These are phyloP conservation scores for Cerastoderma edule DNA, from an alignment of 2,888 invertebrate species.

Conservation along the genomic window DNA sequence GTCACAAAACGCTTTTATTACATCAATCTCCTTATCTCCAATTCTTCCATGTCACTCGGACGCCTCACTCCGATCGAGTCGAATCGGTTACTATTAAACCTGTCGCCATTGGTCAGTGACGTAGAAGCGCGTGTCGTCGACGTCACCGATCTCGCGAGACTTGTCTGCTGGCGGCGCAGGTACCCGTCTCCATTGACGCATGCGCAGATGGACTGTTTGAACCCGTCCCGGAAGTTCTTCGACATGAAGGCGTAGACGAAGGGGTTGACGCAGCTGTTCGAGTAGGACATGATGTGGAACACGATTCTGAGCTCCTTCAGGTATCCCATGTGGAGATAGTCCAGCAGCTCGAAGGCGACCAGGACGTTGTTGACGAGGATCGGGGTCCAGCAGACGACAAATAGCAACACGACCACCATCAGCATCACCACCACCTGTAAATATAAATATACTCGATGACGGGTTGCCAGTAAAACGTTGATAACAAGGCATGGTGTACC, in stretches of 20 bases:
- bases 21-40: slow-evolving; percentile 29
- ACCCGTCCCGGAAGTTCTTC: slow-evolving; percentile 87
- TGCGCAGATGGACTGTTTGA: slow-evolving; percentile 76
- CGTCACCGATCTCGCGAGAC: slow-evolving; percentile 50
- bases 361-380: slow-evolving; percentile 88
- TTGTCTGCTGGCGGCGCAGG: slow-evolving; percentile 50
- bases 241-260: slow-evolving; percentile 91
- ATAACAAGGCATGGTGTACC: neutral
- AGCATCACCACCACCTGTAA: slow-evolving; percentile 89
- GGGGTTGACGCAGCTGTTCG: slow-evolving; percentile 90
- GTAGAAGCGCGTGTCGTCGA: slow-evolving; percentile 54
- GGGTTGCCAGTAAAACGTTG: neutral
- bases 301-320: slow-evolving; percentile 87
- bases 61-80: slow-evolving; percentile 46
- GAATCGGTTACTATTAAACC: slow-evolving; percentile 25
- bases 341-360: slow-evolving; percentile 86
- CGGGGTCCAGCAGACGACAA: slow-evolving; percentile 90
- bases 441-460: neutral
- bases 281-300: slow-evolving; percentile 89
- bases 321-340: slow-evolving; percentile 85
- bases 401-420: slow-evolving; percentile 89
- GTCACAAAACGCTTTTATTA: no score
- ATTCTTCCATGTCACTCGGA: slow-evolving; percentile 50
- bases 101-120: slow-evolving; percentile 42
- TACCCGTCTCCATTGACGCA: slow-evolving; percentile 57